Conservation (phyloP, 2,797 vertebrate species). For the Muraenolepis orangiensis region DNA sequence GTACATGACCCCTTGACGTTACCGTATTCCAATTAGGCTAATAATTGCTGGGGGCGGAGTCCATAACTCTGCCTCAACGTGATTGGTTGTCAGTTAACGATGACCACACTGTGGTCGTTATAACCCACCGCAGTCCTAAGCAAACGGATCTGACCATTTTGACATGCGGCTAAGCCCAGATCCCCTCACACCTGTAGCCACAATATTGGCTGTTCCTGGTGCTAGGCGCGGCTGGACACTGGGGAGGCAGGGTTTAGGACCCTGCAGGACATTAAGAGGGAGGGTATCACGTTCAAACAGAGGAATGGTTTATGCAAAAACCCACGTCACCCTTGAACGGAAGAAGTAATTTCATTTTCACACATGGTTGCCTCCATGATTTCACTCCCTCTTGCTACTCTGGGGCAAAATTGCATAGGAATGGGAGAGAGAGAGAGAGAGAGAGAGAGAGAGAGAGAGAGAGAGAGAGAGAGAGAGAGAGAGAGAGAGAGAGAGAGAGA, state of each 20-base stretch:
- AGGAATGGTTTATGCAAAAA: slow-evolving; percentile 78
- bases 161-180: neutral
- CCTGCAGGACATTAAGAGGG: slow-evolving; percentile 69
- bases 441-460: slow-evolving; percentile 42
- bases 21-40: neutral
- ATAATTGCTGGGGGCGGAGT: neutral
- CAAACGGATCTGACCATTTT: neutral
- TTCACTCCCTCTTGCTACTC: slow-evolving; percentile 63
- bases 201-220: slow-evolving; percentile 37
- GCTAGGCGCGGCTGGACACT: slow-evolving; percentile 13
- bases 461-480: slow-evolving; percentile 12
- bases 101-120: neutral
- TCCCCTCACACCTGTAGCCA: slow-evolving; percentile 3
- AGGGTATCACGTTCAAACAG: slow-evolving; percentile 73
- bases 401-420: slow-evolving; percentile 65
- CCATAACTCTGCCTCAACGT: neutral
- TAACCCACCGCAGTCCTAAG: neutral
- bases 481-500: slow-evolving; percentile 35
- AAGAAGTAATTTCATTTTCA: slow-evolving; percentile 80
- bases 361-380: slow-evolving; percentile 62
- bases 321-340: slow-evolving; percentile 66
- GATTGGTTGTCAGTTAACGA: neutral
- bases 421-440: slow-evolving; percentile 22
- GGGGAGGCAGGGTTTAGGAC: slow-evolving; percentile 45
- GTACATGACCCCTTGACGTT: neutral